Evolutionary conservation across 92 coral and sea anemone genomes (phyloP), one percentile per base, ranked within the genome.

Genomic region (Umimayanthus chanpuru): DNA sequence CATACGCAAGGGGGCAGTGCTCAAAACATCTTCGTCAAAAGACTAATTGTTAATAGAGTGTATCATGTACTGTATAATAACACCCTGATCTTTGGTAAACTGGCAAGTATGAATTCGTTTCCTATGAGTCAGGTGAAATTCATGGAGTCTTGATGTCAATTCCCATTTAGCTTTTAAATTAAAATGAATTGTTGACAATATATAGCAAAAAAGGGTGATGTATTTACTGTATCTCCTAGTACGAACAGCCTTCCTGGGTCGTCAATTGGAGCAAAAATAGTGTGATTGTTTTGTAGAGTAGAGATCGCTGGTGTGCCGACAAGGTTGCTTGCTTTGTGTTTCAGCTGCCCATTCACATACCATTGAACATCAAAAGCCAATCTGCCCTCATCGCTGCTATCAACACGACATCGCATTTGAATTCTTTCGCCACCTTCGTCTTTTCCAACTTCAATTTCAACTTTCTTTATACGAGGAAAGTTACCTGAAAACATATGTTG

Each of bases 201-300:
- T n/a, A n/a, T n/a, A 9, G 50, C 11, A 9, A 47, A 47, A n/a
- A 47, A 6, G 10, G 10, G n/a, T 7, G 10, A 47, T 9, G 50
- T 47, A 9, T 47, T 65, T 65, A 65, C 71, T 26, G 71, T 65
- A 20, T 65, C 71, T 65, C 71, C 71, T 14, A 65, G 71, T 18
- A 65, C 71, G 26, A 65, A 65, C 26, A 6, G 15, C 26, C 71
- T 65, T 65, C 71, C 26, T 65, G 71, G 71, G 9, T 65, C 71
- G 26, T 65, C 71, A n/a, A 65, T 20, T 16, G 23, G 23, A 11
- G 71, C 23, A 65, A 20, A 20, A 18, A 65, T 65, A 20, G 23
- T n/a, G 71, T 65, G 71, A 65, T n/a, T 65, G 71, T 65, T 65
- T n/a, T 65, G 71, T 3, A 65, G 71, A 65, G 71, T 65, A 65